Percentiles rank a stretch among this genome's conserved stretches.
These are phyloP conservation scores for Colletes collaris DNA, from an alignment of 2,888 invertebrate species.

Conservation along the genomic window DNA sequence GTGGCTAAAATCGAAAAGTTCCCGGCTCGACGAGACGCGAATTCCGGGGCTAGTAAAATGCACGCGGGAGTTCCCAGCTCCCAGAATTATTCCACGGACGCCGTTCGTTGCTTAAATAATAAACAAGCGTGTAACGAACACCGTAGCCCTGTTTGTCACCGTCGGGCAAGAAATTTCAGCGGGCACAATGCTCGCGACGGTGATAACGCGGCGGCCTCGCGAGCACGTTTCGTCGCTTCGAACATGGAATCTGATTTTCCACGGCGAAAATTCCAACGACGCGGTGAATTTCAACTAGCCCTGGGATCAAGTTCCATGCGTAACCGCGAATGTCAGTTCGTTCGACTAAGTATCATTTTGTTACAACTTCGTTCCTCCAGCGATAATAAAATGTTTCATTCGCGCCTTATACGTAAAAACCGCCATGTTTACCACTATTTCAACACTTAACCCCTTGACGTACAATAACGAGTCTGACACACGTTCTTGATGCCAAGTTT, in stretches of 20 bases:
- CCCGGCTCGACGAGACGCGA: not conserved
- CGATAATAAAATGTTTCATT: too few species aligned
- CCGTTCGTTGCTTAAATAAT: not conserved
- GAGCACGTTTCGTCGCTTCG: slow-evolving; percentile 17
- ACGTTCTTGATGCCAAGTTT: too few species aligned
- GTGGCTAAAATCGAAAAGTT: too few species aligned
- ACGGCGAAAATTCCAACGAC: slow-evolving; percentile 15
- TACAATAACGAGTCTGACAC: too few species aligned
- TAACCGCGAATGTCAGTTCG: not conserved
- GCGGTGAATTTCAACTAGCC: slow-evolving; percentile 1
- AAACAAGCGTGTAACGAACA: slow-evolving; percentile 5
- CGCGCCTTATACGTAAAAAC: too few species aligned
- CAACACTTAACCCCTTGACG: too few species aligned
- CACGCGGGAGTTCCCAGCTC: not conserved
- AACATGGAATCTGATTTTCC: slow-evolving; percentile 6
- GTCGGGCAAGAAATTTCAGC: not conserved
- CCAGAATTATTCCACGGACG: not conserved
- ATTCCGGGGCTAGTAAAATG: not conserved
- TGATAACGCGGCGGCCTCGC: not conserved
- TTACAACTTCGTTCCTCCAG: too few species aligned
- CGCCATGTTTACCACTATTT: too few species aligned
- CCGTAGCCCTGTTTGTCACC: not conserved
- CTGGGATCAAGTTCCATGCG: not conserved
- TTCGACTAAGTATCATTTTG: not conserved
- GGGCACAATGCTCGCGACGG: not conserved